phyloP scores from a whole-genome alignment of 2,888 invertebrate species.

The Drosophila buzzatii region DNA sequence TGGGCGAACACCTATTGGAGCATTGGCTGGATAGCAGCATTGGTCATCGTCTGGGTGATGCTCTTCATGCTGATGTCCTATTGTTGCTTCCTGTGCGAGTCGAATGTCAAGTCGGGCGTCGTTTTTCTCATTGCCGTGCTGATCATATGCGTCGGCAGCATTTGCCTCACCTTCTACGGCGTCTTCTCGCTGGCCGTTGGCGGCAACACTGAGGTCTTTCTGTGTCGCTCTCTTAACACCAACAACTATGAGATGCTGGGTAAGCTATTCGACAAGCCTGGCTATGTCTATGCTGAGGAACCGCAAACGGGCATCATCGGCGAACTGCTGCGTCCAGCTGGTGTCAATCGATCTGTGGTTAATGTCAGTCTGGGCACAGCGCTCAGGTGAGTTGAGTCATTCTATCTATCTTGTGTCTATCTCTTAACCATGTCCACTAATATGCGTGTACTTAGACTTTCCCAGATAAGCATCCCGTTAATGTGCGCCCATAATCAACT shows the following conservation, averaged over 20 bases:
- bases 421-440: constrained; percentile 27
- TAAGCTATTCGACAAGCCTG: constrained; percentile 89
- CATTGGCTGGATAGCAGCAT: constrained; percentile 82
- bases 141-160: constrained; percentile 83
- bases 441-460: constrained; percentile 42
- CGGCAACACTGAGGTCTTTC: constrained; percentile 86
- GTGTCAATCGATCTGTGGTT: constrained; percentile 83
- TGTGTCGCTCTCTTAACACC: constrained; percentile 91
- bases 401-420: not conserved
- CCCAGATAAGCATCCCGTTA: constrained; percentile 36
- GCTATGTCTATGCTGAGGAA: constrained; percentile 87
- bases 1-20: constrained; percentile 84
- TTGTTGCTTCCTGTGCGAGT: constrained; percentile 84
- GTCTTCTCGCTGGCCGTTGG: constrained; percentile 83
- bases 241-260: constrained; percentile 88
- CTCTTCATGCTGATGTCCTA: constrained; percentile 83
- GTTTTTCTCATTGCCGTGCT: constrained; percentile 82
- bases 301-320: constrained; percentile 84
- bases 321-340: constrained; percentile 83
- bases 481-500: constrained; percentile 17
- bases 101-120: constrained; percentile 83
- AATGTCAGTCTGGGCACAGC: constrained; percentile 83
- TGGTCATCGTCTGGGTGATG: constrained; percentile 83
- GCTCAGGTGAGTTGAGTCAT: constrained; percentile 78
- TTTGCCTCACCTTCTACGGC: constrained; percentile 82